Conservation (phyloP, 2,888 invertebrate species). For the Netelia melanura region DNA sequence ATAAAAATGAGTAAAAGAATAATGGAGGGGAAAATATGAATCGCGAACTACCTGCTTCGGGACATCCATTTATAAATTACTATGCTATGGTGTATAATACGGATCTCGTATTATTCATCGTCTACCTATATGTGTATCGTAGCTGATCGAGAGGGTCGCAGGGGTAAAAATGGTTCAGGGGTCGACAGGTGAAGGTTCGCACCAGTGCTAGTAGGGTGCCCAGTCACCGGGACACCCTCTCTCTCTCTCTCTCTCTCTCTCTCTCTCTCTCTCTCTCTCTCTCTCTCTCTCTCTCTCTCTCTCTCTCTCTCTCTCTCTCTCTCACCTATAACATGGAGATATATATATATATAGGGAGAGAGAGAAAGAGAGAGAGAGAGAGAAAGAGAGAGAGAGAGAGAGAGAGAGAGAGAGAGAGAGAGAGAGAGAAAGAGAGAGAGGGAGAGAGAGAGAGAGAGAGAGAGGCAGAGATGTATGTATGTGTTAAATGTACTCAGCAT, state of each 20-base stretch:
- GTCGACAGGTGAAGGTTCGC: slow-evolving; percentile 63
- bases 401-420: too few species aligned
- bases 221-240: slow-evolving; percentile 47
- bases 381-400: too few species aligned
- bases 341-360: too few species aligned
- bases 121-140: slow-evolving; percentile 24
- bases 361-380: too few species aligned
- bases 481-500: neutral
- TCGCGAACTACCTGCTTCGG: slow-evolving; percentile 50
- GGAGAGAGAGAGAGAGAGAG: too few species aligned
- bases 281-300: too few species aligned
- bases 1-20: slow-evolving; percentile 6
- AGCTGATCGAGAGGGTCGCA: slow-evolving; percentile 53
- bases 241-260: neutral
- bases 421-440: too few species aligned
- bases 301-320: too few species aligned
- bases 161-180: slow-evolving; percentile 55
- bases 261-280: too few species aligned
- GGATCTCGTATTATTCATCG: neutral
- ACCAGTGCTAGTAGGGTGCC: slow-evolving; percentile 36
- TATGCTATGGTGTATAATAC: slow-evolving; percentile 3
- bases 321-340: too few species aligned
- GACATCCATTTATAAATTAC: slow-evolving; percentile 39
- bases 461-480: neutral
- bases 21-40: slow-evolving; percentile 5